Evolutionary conservation across 2,888 invertebrate genomes (phyloP), one percentile per base, ranked within the genome.

Genomic region (Ditula angustiorana): DNA sequence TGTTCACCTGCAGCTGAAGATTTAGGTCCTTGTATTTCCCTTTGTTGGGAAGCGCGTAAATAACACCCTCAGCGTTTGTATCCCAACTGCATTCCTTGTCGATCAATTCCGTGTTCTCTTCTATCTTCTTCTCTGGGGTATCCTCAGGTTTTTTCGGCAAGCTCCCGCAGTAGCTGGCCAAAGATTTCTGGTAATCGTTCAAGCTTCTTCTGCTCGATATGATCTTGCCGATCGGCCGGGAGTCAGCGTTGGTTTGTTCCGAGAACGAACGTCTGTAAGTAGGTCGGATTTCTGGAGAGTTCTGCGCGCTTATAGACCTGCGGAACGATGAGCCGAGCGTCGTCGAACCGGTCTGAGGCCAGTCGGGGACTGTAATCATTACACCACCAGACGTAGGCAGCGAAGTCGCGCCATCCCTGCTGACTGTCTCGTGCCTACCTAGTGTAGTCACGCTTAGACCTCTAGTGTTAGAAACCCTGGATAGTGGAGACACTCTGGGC

Each of bases 341-440:
- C 0, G 83, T 82, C 66, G 80, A 83, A 7, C 81, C 82, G 21
- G 85, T 87, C 66, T 88, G 89, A 0, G 94, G 93, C 94, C 95
- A 95, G 73, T 95, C 95, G n/a, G 94, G 94, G 1, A 95, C 94
- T 0, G 95, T 94, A 69, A 95, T 94, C 86, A 95, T 93, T 10
- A 95, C 94, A 4, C 93, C 94, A 24, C 94, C 94, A 53, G 94
- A 94, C 0, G 90, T 81, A 1, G 92, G 92, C 0, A 92, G 77
- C 0, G 92, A 89, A 0, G 88, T 78, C 0, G 92, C 90, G 0
- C 93, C 92, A 70, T 92, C 92, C 61, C 82, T 80, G 5, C 77
- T 79, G 5, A 82, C 68, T 0, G 87, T 86, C 71, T 90, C 92
- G 68, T 90, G 90, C 74, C 93, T 83, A 0, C 92, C 87, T 57